Evolutionary conservation across 92 coral and sea anemone species (phyloP).

Genomic region (Bergia puertoricense): DNA sequence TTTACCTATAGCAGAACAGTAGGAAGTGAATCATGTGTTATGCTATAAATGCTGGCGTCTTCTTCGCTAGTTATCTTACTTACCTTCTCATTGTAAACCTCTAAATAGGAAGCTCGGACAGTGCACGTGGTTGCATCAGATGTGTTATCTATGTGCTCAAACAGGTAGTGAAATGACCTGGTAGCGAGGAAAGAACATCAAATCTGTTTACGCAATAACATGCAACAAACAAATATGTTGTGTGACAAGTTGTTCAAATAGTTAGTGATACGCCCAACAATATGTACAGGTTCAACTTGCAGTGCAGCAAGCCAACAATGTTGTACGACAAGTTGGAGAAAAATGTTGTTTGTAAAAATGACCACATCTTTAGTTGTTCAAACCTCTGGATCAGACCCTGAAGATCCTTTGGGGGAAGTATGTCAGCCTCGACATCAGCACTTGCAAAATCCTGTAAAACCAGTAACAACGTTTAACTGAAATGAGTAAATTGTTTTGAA

Average conservation of each 20-base stretch:
- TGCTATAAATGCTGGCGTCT: background rate
- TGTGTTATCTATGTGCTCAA: conserved; percentile 75
- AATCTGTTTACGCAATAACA: background rate
- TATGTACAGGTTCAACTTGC: too few species aligned
- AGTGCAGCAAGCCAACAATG: too few species aligned
- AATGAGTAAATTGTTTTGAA: background rate
- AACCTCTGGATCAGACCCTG: conserved; percentile 87
- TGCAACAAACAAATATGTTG: too few species aligned
- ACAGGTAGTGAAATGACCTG: conserved; percentile 94
- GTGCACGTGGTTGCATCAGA: conserved; percentile 74
- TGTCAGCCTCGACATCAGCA: conserved; percentile 44
- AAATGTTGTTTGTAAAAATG: too few species aligned
- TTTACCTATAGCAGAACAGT: too few species aligned
- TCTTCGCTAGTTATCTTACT: background rate
- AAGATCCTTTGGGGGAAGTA: conserved; percentile 76
- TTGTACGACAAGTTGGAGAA: too few species aligned
- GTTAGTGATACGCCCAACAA: too few species aligned
- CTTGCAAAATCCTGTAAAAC: conserved; percentile 46
- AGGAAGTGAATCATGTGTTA: background rate
- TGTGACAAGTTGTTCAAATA: too few species aligned
- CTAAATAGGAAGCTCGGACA: conserved; percentile 87
- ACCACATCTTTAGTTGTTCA: background rate
- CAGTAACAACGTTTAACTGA: background rate
- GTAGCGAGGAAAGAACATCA: background rate
- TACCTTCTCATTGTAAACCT: conserved; percentile 98